Percentiles rank a stretch among this genome's conserved stretches.
phyloP scores from a whole-genome alignment of 2,113 vertebrate genomes.

The Lagopus leucura region DNA sequence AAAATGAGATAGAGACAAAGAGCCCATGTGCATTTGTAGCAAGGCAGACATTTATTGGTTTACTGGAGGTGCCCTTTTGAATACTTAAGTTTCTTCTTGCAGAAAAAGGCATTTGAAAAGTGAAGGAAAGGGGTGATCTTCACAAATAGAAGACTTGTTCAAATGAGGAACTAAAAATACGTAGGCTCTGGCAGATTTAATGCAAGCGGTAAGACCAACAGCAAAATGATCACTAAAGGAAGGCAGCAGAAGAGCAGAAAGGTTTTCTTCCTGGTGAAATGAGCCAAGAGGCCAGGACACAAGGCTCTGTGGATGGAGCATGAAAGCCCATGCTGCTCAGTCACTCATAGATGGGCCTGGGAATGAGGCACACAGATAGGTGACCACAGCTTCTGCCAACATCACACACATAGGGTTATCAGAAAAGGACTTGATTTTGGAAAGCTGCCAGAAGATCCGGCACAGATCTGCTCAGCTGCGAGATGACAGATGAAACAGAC shows the following conservation, averaged over 20 bases:
- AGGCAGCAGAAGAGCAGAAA: not conserved
- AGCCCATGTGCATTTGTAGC: not conserved
- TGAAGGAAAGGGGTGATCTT: not conserved
- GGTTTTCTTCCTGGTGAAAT: not conserved
- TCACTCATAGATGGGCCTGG: not conserved
- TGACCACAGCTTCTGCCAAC: not conserved
- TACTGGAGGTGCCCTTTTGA: not conserved
- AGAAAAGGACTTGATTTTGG: not conserved
- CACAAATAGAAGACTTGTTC: not conserved
- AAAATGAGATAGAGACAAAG: not conserved
- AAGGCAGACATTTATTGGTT: not conserved
- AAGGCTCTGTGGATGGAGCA: not conserved
- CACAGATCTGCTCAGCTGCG: not conserved
- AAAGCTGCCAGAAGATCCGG: not conserved
- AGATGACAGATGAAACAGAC: not conserved
- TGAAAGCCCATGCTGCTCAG: not conserved
- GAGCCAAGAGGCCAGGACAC: accelerated
- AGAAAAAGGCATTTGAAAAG: not conserved
- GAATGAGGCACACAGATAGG: not conserved
- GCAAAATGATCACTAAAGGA: not conserved
- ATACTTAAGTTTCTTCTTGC: not conserved
- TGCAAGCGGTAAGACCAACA: not conserved
- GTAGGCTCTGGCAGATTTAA: not conserved
- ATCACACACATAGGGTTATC: not conserved
- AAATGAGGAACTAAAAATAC: not conserved